A percentile compares a stretch with the other conserved stretches of the same genome.
Conservation (phyloP, 2,797 vertebrate genomes). For the Erpetoichthys calabaricus region DNA sequence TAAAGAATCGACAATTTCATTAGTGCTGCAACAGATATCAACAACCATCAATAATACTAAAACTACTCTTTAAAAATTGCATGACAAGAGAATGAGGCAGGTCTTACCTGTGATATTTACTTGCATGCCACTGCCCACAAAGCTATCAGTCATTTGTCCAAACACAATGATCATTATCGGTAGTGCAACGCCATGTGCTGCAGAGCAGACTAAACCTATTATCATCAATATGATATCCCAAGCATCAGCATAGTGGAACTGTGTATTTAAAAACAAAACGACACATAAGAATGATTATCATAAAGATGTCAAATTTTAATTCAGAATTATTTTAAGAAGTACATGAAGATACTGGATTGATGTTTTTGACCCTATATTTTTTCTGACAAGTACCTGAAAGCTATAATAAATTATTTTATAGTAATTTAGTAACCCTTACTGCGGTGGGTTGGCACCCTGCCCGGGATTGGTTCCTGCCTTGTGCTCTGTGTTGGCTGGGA, state of each 20-base stretch:
- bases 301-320: background rate
- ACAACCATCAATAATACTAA: too few species aligned
- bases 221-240: constrained; percentile 44
- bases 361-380: background rate
- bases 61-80: too few species aligned
- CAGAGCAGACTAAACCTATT: constrained; percentile 32
- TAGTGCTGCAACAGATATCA: too few species aligned
- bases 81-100: too few species aligned
- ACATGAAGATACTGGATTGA: too few species aligned
- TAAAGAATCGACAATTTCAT: too few species aligned
- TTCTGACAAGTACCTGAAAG: too few species aligned
- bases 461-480: too few species aligned
- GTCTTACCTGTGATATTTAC: constrained; percentile 13
- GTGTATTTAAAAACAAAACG: constrained; percentile 5
- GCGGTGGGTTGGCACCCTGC: too few species aligned
- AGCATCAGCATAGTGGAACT: constrained; percentile 44
- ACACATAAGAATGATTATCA: background rate
- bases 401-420: background rate
- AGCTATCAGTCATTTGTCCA: constrained; percentile 51
- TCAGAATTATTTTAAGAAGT: too few species aligned
- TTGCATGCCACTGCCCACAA: constrained; percentile 29
- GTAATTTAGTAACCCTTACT: background rate
- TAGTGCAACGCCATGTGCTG: constrained; percentile 34
- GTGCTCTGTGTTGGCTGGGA: too few species aligned
- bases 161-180: constrained; percentile 44